A percentile compares a stretch with the other conserved stretches of the same genome.
These are phyloP conservation scores for Scotopteryx bipunctaria DNA, from an alignment of 2,888 invertebrate species.

Conservation along the genomic window DNA sequence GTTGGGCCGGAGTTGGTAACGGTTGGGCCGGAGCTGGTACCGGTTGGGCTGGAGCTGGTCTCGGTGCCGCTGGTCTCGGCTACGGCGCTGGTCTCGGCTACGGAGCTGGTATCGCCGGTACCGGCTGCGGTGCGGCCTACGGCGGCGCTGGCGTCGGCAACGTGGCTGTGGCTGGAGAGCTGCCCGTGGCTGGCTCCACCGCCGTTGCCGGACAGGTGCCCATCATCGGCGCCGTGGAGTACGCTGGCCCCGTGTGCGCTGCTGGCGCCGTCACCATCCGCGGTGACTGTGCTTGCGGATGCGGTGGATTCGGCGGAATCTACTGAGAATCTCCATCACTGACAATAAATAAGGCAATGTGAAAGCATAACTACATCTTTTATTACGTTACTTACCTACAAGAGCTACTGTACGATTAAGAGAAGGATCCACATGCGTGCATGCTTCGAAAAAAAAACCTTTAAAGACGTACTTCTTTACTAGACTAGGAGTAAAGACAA, in stretches of 20 bases:
- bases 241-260: slow-evolving; percentile 35
- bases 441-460: no score
- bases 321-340: slow-evolving; percentile 2
- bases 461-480: no score
- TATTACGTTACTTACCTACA: not conserved
- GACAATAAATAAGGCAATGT: slow-evolving; percentile 5
- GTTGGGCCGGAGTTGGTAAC: slow-evolving; percentile 13
- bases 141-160: slow-evolving; percentile 43
- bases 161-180: slow-evolving; percentile 44
- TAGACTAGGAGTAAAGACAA: no score
- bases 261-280: slow-evolving; percentile 34
- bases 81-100: slow-evolving; percentile 11
- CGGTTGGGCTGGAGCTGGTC: slow-evolving; percentile 11
- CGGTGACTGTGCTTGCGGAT: slow-evolving; percentile 35
- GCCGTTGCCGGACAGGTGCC: slow-evolving; percentile 35
- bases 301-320: slow-evolving; percentile 20
- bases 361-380: slow-evolving; percentile 1
- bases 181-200: slow-evolving; percentile 48
- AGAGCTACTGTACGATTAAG: not conserved
- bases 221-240: slow-evolving; percentile 38
- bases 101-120: slow-evolving; percentile 7
- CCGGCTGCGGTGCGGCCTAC: slow-evolving; percentile 33
- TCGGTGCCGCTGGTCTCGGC: slow-evolving; percentile 9
- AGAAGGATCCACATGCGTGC: not conserved
- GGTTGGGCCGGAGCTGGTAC: slow-evolving; percentile 13